phyloP scores from a whole-genome alignment of 2,113 vertebrate genomes.

The Grantiella picta region DNA sequence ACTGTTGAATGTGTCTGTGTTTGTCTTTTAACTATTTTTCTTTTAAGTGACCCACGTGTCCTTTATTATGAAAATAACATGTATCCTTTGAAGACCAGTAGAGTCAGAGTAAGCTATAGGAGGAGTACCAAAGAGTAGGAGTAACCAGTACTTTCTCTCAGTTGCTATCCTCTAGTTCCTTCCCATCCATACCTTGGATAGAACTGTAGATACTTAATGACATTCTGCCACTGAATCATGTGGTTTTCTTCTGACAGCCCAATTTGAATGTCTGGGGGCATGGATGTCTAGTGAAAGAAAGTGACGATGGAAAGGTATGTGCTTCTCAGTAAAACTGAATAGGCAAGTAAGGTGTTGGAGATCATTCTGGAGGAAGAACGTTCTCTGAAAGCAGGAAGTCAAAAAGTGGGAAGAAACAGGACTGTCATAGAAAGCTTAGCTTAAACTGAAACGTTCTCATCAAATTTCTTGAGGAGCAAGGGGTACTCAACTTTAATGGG shows the following conservation, averaged over 20 bases:
- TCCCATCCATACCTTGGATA: background rate
- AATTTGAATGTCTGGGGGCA: background rate
- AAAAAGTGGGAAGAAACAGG: rapidly evolving
- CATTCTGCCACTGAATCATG: background rate
- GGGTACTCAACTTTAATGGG: background rate
- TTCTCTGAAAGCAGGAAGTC: background rate
- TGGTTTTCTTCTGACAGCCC: background rate
- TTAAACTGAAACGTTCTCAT: background rate
- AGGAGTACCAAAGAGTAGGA: background rate
- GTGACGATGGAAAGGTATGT: background rate
- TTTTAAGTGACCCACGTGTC: background rate
- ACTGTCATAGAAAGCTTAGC: background rate
- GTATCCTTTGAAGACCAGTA: background rate
- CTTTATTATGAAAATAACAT: background rate
- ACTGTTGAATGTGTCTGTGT: background rate
- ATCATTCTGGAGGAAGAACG: background rate
- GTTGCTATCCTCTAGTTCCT: background rate
- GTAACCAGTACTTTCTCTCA: background rate
- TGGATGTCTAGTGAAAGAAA: background rate
- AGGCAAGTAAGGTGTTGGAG: background rate
- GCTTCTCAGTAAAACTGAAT: background rate
- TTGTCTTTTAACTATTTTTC: background rate
- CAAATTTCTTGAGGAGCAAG: background rate
- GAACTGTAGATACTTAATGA: background rate
- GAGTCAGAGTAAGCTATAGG: background rate